phyloP scores from a whole-genome alignment of 2,113 vertebrate genomes.

The Elephas maximus region DNA sequence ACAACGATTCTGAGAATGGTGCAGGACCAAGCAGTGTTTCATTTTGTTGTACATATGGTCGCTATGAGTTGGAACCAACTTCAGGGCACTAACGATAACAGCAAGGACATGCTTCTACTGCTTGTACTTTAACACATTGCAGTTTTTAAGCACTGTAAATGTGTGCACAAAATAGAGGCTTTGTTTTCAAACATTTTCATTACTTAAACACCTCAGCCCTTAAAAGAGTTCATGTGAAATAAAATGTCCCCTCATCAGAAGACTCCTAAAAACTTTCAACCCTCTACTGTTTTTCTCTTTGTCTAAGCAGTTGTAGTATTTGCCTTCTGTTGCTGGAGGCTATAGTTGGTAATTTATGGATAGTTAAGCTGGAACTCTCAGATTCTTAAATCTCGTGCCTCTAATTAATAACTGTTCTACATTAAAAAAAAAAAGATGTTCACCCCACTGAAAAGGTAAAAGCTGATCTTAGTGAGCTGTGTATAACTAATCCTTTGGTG shows the following conservation, averaged over 20 bases:
- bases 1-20: too few relatives aligned
- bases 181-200: neutral
- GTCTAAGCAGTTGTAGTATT: neutral
- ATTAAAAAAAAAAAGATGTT: conserved; percentile 53
- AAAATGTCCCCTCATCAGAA: neutral
- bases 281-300: neutral
- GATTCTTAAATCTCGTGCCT: conserved; percentile 14
- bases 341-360: neutral
- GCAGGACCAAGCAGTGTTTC: too few relatives aligned
- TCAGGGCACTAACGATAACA: too few relatives aligned
- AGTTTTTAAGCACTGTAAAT: neutral
- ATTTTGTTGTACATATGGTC: too few relatives aligned
- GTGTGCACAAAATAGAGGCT: neutral
- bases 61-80: too few relatives aligned
- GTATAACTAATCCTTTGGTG: conserved; percentile 61
- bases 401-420: conserved; percentile 61
- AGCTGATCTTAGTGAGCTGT: neutral
- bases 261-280: neutral
- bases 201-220: neutral
- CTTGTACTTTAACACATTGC: neutral
- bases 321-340: neutral
- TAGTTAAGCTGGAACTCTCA: neutral
- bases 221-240: neutral
- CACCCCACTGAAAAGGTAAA: conserved; percentile 39
- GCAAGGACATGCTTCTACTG: neutral